Conservation (phyloP, 2,888 invertebrate genomes). For the Tubiluchus corallicola region DNA sequence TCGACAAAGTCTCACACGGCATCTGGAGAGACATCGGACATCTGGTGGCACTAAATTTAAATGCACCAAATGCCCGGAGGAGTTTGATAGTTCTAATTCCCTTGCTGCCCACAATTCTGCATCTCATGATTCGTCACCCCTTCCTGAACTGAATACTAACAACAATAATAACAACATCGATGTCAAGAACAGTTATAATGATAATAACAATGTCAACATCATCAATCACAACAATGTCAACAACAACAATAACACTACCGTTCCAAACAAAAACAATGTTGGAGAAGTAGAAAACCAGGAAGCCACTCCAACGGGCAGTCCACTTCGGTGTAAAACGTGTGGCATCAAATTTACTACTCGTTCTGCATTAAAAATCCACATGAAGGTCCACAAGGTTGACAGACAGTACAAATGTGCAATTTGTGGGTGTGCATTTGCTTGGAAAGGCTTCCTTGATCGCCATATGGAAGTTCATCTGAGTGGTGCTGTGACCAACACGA, state of each 20-base stretch:
- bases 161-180: background rate
- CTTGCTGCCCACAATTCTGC: background rate
- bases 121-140: background rate
- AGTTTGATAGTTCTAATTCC: background rate
- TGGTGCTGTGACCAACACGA: background rate
- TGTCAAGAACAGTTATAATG: background rate
- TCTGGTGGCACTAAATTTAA: background rate
- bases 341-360: background rate
- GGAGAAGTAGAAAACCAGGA: background rate
- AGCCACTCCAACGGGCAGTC: background rate
- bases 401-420: background rate
- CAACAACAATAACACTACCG: background rate
- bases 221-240: too few relatives aligned
- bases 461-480: background rate
- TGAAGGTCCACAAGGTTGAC: background rate
- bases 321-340: background rate
- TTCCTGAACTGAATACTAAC: too few relatives aligned
- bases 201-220: background rate
- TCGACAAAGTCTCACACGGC: background rate
- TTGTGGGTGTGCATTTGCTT: conserved; percentile 3
- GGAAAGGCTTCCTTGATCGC: conserved; percentile 1
- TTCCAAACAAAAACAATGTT: background rate
- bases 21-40: background rate
- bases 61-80: background rate
- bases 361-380: background rate